Evolutionary conservation across 2,888 invertebrate species (phyloP).

Genomic region (Conchocele bisecta): DNA sequence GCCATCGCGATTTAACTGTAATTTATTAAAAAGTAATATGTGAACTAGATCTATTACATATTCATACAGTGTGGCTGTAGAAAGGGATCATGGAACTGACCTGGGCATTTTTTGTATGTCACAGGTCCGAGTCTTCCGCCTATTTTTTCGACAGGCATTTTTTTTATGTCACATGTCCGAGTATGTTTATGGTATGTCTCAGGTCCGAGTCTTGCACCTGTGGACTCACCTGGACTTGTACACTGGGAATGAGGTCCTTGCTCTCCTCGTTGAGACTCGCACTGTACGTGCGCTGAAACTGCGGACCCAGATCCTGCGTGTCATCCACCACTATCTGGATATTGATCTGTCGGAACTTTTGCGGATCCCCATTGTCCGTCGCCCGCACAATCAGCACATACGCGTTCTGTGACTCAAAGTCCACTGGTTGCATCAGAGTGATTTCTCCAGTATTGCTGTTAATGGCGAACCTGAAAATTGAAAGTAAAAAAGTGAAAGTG

Average conservation of each 20-base stretch:
- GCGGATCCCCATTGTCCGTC: slow-evolving; percentile 13
- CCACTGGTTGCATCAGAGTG: slow-evolving; percentile 23
- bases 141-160: too few species aligned
- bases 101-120: too few species aligned
- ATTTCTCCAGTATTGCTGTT: slow-evolving; percentile 85
- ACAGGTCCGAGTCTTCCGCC: too few species aligned
- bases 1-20: too few species aligned
- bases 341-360: neutral
- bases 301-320: slow-evolving; percentile 40
- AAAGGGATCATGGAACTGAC: too few species aligned
- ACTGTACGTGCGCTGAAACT: slow-evolving; percentile 28
- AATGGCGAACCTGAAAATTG: slow-evolving; percentile 87
- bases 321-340: slow-evolving; percentile 23
- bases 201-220: too few species aligned
- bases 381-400: slow-evolving; percentile 28
- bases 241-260: slow-evolving; percentile 9
- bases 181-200: too few species aligned
- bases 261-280: slow-evolving; percentile 39
- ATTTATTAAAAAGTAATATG: too few species aligned
- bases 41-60: too few species aligned
- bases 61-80: too few species aligned
- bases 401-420: slow-evolving; percentile 38
- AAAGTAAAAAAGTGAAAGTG: neutral
- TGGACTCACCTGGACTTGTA: slow-evolving; percentile 47
- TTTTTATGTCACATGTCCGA: too few species aligned